Evolutionary conservation across 2,113 vertebrate genomes (phyloP), one percentile per base, ranked within the genome.

Genomic region (Polyodon spathula): DNA sequence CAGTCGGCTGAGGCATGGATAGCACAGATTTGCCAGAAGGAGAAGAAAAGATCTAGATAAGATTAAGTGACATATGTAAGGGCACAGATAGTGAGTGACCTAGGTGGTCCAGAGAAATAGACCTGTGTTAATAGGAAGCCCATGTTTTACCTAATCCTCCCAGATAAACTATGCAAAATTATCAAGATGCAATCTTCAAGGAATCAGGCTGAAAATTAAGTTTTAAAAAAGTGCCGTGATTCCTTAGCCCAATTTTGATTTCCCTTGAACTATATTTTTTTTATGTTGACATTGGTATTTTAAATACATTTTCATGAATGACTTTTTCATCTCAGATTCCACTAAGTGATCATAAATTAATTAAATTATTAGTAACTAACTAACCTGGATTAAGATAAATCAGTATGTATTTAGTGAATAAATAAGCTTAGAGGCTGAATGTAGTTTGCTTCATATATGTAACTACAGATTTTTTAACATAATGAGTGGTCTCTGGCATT

Each of bases 181-280:
- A 91, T 90, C 86, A 84, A 77, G 75, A 81, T 80, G 81, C 86
- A 86, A 88, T 91, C 89, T 90, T 86, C 82, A 85, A 84, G 80
- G 85, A 88, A 89, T 91, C 87, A 85, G 79, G 75, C 81, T 84
- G 83, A 89, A 91, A 90, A 91, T 89, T 86, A 91, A 89, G 86
- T 89, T 89, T 88, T 81, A 54, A 42, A 88, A 27, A 85, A 85
- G 81, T 83, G 80, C 84, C 86, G 88, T 89, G 87, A 91, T 87
- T 89, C 86, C 80, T 88, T 83, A 82, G 85, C 88, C 86, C n/a
- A n/a, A n/a, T n/a, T n/a, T n/a, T n/a, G n/a, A n/a, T n/a, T 27
- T 27, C 27, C 1, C 27, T 27, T 27, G 27, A 27, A 27, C 27
- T 27, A 27, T 27, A 27, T 27, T 27, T 27, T 27, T 27, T 27